A percentile compares a stretch with the other conserved stretches of the same genome.
Evolutionary conservation across 1,140 invertebrate species (phyloP).

Genomic region (Procambarus clarkii): DNA sequence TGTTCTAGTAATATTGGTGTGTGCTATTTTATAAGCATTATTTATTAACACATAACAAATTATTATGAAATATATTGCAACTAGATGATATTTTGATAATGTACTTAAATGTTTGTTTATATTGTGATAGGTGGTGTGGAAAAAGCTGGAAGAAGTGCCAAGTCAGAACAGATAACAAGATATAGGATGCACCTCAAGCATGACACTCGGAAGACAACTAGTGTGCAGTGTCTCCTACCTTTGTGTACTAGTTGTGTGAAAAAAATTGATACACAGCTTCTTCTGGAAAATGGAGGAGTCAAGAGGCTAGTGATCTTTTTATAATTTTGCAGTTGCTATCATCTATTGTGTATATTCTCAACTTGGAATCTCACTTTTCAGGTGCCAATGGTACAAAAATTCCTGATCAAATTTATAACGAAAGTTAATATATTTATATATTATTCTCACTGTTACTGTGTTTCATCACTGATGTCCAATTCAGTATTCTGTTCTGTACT

Average conservation of each 20-base stretch:
- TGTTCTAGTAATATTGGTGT: too few relatives aligned
- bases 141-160: conserved; percentile 49
- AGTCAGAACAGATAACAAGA: conserved; percentile 45
- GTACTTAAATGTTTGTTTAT: background rate
- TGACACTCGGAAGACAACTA: background rate
- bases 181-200: background rate
- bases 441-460: background rate
- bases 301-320: background rate
- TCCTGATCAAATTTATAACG: background rate
- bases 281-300: conserved; percentile 1
- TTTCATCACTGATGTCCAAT: background rate
- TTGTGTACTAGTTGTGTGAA: background rate
- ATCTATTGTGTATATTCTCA: conserved; percentile 9
- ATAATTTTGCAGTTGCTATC: background rate
- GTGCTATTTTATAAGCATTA: too few relatives aligned
- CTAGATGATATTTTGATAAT: background rate
- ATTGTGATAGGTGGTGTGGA: conserved; percentile 37
- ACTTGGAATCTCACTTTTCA: conserved; percentile 33
- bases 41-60: too few relatives aligned
- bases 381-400: conserved; percentile 20
- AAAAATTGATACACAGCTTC: background rate
- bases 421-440: conserved; percentile 22
- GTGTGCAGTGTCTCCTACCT: background rate
- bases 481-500: conserved; percentile 1
- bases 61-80: background rate